These are phyloP conservation scores for Phasianus colchicus DNA, from an alignment of 2,113 vertebrate species.

Conservation along the genomic window DNA sequence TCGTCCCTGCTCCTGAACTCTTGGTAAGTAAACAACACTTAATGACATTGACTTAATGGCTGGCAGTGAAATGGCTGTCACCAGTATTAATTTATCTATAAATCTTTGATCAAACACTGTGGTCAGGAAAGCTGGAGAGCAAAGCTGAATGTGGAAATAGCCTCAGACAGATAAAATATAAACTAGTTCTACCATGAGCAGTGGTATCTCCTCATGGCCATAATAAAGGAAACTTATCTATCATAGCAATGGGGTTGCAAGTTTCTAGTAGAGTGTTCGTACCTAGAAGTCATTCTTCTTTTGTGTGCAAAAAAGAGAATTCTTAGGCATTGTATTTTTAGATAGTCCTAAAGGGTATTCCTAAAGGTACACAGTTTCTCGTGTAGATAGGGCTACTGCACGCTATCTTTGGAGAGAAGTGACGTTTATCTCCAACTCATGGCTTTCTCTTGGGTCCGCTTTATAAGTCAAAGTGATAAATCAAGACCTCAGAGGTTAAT, in stretches of 20 bases:
- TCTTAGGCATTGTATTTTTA: conserved; percentile 5
- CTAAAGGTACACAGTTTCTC: background rate
- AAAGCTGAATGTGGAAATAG: conserved; percentile 46
- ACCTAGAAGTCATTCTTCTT: background rate
- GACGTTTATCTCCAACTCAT: background rate
- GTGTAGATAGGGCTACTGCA: background rate
- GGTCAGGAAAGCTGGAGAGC: conserved; percentile 17
- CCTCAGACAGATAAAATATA: conserved; percentile 13
- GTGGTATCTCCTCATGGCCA: background rate
- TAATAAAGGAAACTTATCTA: background rate
- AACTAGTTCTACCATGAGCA: conserved; percentile 3
- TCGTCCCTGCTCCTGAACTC: conserved; percentile 44
- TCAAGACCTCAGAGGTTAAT: background rate
- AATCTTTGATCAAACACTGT: conserved; percentile 59
- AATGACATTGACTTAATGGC: conserved; percentile 52
- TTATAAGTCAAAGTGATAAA: conserved; percentile 33
- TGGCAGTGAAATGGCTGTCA: conserved; percentile 25
- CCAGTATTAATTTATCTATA: conserved; percentile 61
- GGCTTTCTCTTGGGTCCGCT: background rate
- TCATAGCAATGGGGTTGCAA: background rate
- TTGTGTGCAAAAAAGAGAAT: background rate
- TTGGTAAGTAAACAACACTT: conserved; percentile 37
- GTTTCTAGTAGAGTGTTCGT: background rate
- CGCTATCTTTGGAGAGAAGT: background rate
- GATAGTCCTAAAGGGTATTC: background rate